These are phyloP conservation scores for Barnardius zonarius DNA, from an alignment of 2,113 vertebrate species.

Conservation along the genomic window DNA sequence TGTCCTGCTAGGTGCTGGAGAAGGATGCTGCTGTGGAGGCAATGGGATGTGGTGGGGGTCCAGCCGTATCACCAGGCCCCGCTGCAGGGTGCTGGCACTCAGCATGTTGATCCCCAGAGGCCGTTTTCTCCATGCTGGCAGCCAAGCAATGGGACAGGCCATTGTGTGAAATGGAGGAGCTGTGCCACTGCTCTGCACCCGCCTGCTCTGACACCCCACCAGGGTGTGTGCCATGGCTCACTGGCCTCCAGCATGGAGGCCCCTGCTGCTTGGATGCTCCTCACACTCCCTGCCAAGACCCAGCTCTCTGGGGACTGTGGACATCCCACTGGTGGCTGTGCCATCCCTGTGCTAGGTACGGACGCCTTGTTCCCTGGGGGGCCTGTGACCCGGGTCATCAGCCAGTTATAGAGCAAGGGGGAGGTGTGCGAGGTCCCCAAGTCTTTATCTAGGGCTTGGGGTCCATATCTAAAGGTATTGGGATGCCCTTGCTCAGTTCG, in stretches of 20 bases:
- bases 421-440: neutral
- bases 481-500: neutral
- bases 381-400: fast-evolving
- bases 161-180: neutral
- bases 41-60: neutral
- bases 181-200: fast-evolving
- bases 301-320: neutral
- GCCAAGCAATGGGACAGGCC: fast-evolving
- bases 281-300: fast-evolving
- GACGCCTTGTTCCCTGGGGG: neutral
- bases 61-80: neutral
- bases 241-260: neutral
- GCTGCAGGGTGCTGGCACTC: fast-evolving
- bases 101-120: fast-evolving
- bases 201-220: neutral
- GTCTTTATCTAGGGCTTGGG: neutral
- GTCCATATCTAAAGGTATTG: neutral
- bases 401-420: neutral
- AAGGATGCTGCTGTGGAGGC: neutral
- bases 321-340: neutral
- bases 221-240: neutral
- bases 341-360: neutral
- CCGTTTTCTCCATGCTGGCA: neutral
- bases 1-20: neutral
- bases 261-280: neutral